phyloP scores from a whole-genome alignment of 2,888 invertebrate genomes.

The Sericinus montela region DNA sequence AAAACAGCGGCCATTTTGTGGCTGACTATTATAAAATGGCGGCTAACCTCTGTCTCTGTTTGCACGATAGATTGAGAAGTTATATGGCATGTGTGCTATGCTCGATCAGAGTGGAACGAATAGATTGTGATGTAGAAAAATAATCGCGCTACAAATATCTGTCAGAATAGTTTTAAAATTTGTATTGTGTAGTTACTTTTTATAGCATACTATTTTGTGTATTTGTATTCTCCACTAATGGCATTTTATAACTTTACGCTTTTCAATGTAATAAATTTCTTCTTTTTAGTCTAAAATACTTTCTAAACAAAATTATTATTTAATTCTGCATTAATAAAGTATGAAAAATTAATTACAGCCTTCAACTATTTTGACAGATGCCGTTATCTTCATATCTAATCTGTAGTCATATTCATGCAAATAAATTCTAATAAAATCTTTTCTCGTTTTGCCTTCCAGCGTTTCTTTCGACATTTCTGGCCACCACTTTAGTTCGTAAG shows the following conservation, averaged over 20 bases:
- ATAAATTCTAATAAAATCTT: slow-evolving; percentile 27
- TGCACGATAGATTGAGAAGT: slow-evolving; percentile 19
- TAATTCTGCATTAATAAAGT: too few species aligned
- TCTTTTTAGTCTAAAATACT: too few species aligned
- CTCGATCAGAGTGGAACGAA: not conserved
- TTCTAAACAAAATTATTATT: too few species aligned
- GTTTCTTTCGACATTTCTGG: slow-evolving; percentile 77
- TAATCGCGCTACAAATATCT: slow-evolving; percentile 2
- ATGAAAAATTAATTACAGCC: too few species aligned
- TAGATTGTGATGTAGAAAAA: slow-evolving; percentile 4
- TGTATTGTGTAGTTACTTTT: too few species aligned
- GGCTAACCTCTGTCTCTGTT: slow-evolving; percentile 8
- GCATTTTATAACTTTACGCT: too few species aligned
- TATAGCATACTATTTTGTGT: too few species aligned
- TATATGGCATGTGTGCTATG: slow-evolving; percentile 9
- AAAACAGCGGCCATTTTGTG: slow-evolving; percentile 25
- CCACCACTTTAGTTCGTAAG: slow-evolving; percentile 78
- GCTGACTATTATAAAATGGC: slow-evolving; percentile 22
- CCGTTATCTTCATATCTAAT: not conserved
- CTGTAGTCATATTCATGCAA: slow-evolving; percentile 14
- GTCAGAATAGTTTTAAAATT: slow-evolving; percentile 8
- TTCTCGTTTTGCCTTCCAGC: slow-evolving; percentile 66
- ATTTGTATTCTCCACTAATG: too few species aligned
- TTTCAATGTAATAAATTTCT: too few species aligned
- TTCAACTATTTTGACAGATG: slow-evolving; percentile 12